Evolutionary conservation across 2,797 vertebrate species (phyloP).

Genomic region (Euphonia xanthogaster): DNA sequence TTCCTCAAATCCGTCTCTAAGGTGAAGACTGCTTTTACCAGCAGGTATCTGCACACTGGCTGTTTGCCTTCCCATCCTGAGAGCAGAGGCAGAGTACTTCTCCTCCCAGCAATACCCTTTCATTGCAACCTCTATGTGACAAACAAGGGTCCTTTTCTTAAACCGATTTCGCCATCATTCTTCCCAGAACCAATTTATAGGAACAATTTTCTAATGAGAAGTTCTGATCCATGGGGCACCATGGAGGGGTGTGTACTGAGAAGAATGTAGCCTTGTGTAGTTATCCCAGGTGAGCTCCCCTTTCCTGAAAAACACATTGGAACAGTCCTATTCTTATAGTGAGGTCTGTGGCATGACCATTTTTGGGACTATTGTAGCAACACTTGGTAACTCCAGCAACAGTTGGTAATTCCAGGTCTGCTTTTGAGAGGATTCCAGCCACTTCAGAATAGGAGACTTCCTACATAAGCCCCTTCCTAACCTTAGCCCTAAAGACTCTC

Average conservation of each 20-base stretch:
- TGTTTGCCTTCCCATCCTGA: neutral
- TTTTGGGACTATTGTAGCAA: neutral
- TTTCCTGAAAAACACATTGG: neutral
- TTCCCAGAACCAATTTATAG: neutral
- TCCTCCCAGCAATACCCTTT: neutral
- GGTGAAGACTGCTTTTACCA: neutral
- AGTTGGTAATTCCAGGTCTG: neutral
- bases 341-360: neutral
- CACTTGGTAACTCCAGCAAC: neutral
- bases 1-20: neutral
- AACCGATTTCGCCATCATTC: neutral
- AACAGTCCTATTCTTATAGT: neutral
- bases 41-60: neutral
- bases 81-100: neutral
- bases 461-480: neutral
- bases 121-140: neutral
- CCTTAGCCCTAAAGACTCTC: neutral
- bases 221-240: neutral
- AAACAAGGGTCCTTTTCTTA: neutral
- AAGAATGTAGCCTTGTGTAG: neutral
- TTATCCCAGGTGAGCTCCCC: neutral
- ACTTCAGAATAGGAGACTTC: neutral
- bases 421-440: neutral
- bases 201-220: neutral
- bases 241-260: neutral